phyloP scores from a whole-genome alignment of 2,113 vertebrate species.

The Oncorhynchus nerka region DNA sequence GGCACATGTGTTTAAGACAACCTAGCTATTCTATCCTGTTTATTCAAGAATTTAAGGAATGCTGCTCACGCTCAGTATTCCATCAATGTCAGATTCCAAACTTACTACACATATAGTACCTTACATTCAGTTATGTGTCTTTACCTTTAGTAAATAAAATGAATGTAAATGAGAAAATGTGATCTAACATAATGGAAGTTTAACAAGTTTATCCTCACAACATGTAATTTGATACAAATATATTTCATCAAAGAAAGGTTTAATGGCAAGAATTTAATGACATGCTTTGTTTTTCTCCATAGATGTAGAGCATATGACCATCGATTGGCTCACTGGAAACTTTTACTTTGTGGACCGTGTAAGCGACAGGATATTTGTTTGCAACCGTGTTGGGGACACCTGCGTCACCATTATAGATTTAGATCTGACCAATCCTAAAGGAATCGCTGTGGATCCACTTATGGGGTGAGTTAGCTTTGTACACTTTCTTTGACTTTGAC shows the following conservation, averaged over 20 bases:
- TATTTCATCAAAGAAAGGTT: background rate
- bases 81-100: too few relatives aligned
- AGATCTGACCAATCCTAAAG: constrained; percentile 90
- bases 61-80: too few relatives aligned
- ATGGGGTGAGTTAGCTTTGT: constrained; percentile 83
- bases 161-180: too few relatives aligned
- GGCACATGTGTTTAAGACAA: too few relatives aligned
- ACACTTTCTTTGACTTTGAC: background rate
- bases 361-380: constrained; percentile 88
- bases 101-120: too few relatives aligned
- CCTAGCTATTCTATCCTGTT: too few relatives aligned
- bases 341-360: constrained; percentile 90
- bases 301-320: constrained; percentile 91
- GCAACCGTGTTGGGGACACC: constrained; percentile 79
- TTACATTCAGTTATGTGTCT: too few relatives aligned
- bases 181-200: too few relatives aligned
- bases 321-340: constrained; percentile 96
- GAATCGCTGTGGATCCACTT: constrained; percentile 88
- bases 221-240: background rate
- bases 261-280: background rate
- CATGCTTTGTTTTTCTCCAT: constrained; percentile 26
- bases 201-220: too few relatives aligned
- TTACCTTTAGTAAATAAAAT: too few relatives aligned
- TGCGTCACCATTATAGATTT: constrained; percentile 90
- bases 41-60: too few relatives aligned